Evolutionary conservation across 1,140 invertebrate species (phyloP), one percentile per base, ranked within the genome.

Genomic region (Brachystomella parvula): DNA sequence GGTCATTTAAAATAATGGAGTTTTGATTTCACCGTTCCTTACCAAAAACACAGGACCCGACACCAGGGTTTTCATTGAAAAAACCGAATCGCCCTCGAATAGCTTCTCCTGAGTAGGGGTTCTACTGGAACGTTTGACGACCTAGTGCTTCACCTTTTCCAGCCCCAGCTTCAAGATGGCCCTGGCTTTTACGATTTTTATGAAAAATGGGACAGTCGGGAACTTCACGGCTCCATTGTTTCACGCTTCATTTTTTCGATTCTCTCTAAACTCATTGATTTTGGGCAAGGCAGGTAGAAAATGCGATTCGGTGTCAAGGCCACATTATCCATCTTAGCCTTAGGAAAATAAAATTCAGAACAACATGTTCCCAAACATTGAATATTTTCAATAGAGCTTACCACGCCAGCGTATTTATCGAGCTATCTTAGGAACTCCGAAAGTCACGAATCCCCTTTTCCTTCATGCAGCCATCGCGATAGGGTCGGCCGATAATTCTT

Each of bases 371-470:
- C 9, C 9, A 44, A 44, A 9, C 9, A 9, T 53, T 24, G 3
- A 53, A 53, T 15, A 15, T 6, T 53, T 15, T n/a, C n/a, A 53
- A 53, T 53, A 6, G 24, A 53, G 12, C 24, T 53, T 24, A 53
- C 49, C 49, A 66, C 35, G 15, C 21, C 47, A 2, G 62, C 61
- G n/a, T n/a, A n/a, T n/a, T n/a, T 71, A 61, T 21, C 3, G 9
- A 9, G 19, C 21, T 19, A 32, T 61, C 21, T 71, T 64, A 32
- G 70, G 70, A 49, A 71, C 68, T 15, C 70, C 70, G n/a, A 64
- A 59, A 29, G 69, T 26, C n/a, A 71, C 47, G 61, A 58, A 71
- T 15, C 70, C 70, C 47, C 67, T 66, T n/a, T n/a, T n/a, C n/a
- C 59, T 63, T 64, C 35, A 29, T 47, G 63, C 64, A 64, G 53